phyloP scores from a whole-genome alignment of 2,888 invertebrate species.

The Heliconius sara region DNA sequence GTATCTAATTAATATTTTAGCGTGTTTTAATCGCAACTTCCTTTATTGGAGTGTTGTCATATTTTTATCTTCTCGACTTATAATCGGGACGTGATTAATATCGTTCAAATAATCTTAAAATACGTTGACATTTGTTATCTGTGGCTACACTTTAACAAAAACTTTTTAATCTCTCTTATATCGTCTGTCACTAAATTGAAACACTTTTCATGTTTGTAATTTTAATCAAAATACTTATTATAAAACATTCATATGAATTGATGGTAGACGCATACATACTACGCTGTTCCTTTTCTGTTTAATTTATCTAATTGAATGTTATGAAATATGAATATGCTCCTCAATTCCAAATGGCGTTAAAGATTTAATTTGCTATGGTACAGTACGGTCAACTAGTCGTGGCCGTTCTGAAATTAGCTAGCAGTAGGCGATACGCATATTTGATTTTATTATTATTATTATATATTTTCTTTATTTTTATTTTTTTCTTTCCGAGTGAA shows the following conservation, averaged over 20 bases:
- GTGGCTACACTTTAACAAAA: constrained; percentile 23
- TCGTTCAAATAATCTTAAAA: constrained; percentile 19
- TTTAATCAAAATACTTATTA: constrained; percentile 14
- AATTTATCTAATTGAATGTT: constrained; percentile 14
- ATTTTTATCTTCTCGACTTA: constrained; percentile 8
- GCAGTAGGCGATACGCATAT: too few species aligned
- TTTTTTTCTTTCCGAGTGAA: too few species aligned
- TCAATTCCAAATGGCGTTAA: constrained; percentile 25
- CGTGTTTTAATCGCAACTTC: constrained; percentile 32
- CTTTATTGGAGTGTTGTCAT: constrained; percentile 5
- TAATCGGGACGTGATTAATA: constrained; percentile 29
- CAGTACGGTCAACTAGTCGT: too few species aligned
- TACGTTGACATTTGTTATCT: constrained; percentile 15
- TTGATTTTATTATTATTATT: too few species aligned
- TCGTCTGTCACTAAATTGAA: constrained; percentile 19
- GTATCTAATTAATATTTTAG: constrained; percentile 31
- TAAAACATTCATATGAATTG: constrained; percentile 16
- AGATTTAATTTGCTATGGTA: constrained; percentile 34
- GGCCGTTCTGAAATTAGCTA: too few species aligned
- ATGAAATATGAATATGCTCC: constrained; percentile 34
- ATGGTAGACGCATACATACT: constrained; percentile 20
- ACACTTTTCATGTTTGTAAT: constrained; percentile 20
- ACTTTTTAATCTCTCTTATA: constrained; percentile 24
- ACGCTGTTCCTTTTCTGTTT: constrained; percentile 31
- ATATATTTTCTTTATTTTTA: too few species aligned